phyloP scores from a whole-genome alignment of 2,797 vertebrate species.

The Microhierax caerulescens region DNA sequence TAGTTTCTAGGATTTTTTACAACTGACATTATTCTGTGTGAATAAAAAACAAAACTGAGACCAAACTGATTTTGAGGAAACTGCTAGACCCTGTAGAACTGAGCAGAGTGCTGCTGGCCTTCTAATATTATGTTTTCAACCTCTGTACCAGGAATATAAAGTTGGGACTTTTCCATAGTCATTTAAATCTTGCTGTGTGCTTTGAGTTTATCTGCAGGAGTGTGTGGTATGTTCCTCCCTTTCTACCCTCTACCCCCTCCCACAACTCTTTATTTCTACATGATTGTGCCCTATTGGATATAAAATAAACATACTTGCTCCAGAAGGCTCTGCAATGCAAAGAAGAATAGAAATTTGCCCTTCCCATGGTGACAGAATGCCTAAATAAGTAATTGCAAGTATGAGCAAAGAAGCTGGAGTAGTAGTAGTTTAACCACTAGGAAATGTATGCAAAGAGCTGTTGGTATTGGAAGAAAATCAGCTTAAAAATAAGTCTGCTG shows the following conservation, averaged over 20 bases:
- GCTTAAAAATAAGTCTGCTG: background rate
- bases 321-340: background rate
- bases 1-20: background rate
- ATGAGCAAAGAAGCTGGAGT: background rate
- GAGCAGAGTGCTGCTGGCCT: background rate
- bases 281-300: background rate
- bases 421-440: background rate
- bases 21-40: background rate
- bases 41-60: background rate
- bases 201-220: background rate
- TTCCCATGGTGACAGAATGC: slow-evolving; percentile 1
- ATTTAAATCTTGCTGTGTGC: background rate
- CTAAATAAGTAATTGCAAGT: background rate
- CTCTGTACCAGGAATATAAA: background rate
- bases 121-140: background rate
- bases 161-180: background rate
- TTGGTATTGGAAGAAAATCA: background rate
- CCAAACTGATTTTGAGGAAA: background rate
- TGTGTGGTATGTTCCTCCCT: background rate
- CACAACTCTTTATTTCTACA: background rate
- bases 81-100: background rate
- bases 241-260: background rate
- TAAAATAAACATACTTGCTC: background rate
- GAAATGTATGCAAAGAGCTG: background rate
- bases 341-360: background rate